Base-by-base conservation (phyloP, 1,140 invertebrate species). In the Sycophaga agraensis region DNA sequence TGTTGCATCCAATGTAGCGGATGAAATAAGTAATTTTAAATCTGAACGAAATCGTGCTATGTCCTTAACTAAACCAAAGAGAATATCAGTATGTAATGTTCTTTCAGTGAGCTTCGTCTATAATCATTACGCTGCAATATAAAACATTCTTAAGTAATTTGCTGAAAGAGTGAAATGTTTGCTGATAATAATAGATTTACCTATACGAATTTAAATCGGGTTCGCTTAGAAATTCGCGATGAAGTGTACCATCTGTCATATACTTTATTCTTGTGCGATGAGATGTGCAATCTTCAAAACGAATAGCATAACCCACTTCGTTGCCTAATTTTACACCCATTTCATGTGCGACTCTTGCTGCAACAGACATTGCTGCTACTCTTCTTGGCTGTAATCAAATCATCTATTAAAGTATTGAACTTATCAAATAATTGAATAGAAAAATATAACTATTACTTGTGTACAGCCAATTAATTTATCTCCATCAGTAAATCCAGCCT, bases 331-430 rank as follows among this genome's bases (percentile, higher is more conserved):
- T 91, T 0, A 98, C 94, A 80, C 94, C 94, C 96, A 99, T 98
- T 87, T 99, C 98, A 82, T 99, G 94, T n/a, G 96, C 94, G 1
- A 99, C 97, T 82, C 97, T 87, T 37, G 96, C 92, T 39, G 97
- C 95, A n/a, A 99, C 97, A 22, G 95, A 97, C 97, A 99, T 99
- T 9, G 97, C 95, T 37, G 97, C 97, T 22, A 99, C 97, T 84
- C 98, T 82, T 71, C 98, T 82, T 0, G 98, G 98, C n/a, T n/a
- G n/a, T n/a, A n/a, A n/a, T n/a, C n/a, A n/a, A n/a, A n/a, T n/a
- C n/a, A n/a, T n/a, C n/a, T n/a, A n/a, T n/a, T n/a, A n/a, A n/a
- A n/a, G n/a, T n/a, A n/a, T n/a, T n/a, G n/a, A n/a, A n/a, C n/a
- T n/a, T n/a, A n/a, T n/a, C n/a, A n/a, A n/a, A n/a, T n/a, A n/a